Evolutionary conservation across 1,140 invertebrate genomes (phyloP).

Genomic region (Halotydeus destructor): DNA sequence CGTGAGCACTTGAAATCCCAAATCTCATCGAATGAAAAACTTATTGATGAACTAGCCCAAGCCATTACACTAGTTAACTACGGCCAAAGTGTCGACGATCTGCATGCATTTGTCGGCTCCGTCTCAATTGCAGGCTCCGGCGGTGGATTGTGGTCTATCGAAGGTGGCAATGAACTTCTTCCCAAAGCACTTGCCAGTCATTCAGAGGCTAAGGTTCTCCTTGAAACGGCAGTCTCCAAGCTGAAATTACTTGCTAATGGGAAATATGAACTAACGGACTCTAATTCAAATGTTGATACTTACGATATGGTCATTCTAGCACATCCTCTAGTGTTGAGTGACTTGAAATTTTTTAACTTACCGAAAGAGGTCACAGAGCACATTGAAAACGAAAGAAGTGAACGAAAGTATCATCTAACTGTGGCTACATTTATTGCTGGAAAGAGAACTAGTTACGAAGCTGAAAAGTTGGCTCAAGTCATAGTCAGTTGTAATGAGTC

Average conservation of each 20-base stretch:
- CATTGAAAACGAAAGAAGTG: conserved; percentile 18
- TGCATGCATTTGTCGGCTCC: conserved; percentile 38
- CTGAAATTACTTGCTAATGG: not conserved
- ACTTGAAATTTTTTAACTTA: conserved; percentile 28
- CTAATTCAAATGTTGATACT: too few relatives aligned
- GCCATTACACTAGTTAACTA: conserved; percentile 37
- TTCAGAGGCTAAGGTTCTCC: conserved; percentile 24
- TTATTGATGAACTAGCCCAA: conserved; percentile 36
- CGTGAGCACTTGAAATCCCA: conserved; percentile 24
- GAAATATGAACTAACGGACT: too few relatives aligned
- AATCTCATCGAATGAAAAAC: conserved; percentile 25
- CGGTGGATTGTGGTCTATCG: conserved; percentile 34
- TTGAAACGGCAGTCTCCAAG: conserved; percentile 22
- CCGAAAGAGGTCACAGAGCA: conserved; percentile 17
- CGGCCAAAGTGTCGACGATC: conserved; percentile 32
- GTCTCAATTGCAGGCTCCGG: conserved; percentile 35
- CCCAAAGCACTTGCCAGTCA: conserved; percentile 25
- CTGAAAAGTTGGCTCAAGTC: conserved; percentile 20
- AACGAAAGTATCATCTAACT: conserved; percentile 30
- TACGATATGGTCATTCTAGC: conserved; percentile 41
- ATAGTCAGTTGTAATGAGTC: conserved; percentile 31
- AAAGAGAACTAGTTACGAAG: conserved; percentile 24
- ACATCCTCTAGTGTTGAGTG: conserved; percentile 28
- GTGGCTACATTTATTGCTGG: conserved; percentile 36
- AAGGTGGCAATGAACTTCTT: conserved; percentile 38